These are phyloP conservation scores for Aptenodytes forsteri DNA, from an alignment of 2,113 vertebrate species.

Conservation along the genomic window DNA sequence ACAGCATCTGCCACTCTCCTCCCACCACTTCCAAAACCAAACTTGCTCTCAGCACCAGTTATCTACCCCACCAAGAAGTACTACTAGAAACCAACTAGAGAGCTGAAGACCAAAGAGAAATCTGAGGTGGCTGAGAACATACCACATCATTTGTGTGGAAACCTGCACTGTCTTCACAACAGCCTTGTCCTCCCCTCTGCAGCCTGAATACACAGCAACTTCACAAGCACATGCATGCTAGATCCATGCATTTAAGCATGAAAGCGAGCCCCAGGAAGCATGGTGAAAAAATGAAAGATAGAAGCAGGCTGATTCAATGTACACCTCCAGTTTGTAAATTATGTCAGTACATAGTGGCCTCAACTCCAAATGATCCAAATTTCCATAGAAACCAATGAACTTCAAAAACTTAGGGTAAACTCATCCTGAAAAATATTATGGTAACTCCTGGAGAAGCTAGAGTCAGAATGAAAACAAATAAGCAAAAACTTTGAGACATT, in stretches of 20 bases:
- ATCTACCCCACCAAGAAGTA: background rate
- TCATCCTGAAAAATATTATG: background rate
- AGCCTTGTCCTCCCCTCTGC: background rate
- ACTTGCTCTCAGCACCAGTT: background rate
- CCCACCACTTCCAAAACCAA: background rate
- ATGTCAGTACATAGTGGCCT: background rate
- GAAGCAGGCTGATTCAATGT: background rate
- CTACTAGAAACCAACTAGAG: background rate
- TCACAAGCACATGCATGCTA: background rate
- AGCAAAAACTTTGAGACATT: background rate
- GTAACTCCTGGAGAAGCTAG: background rate
- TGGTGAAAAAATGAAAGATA: background rate
- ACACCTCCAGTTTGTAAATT: background rate
- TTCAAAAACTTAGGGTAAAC: background rate
- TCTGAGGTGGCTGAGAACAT: background rate
- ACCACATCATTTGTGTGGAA: background rate
- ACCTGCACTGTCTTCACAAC: background rate
- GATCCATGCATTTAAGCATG: background rate
- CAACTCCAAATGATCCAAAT: background rate
- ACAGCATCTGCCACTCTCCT: background rate
- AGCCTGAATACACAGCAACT: background rate
- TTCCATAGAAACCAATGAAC: background rate
- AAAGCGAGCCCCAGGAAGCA: background rate
- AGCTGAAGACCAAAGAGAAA: background rate
- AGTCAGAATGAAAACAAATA: constrained; percentile 37